These are phyloP conservation scores for Cetoscarus ocellatus DNA, from an alignment of 2,797 vertebrate species.

Conservation along the genomic window DNA sequence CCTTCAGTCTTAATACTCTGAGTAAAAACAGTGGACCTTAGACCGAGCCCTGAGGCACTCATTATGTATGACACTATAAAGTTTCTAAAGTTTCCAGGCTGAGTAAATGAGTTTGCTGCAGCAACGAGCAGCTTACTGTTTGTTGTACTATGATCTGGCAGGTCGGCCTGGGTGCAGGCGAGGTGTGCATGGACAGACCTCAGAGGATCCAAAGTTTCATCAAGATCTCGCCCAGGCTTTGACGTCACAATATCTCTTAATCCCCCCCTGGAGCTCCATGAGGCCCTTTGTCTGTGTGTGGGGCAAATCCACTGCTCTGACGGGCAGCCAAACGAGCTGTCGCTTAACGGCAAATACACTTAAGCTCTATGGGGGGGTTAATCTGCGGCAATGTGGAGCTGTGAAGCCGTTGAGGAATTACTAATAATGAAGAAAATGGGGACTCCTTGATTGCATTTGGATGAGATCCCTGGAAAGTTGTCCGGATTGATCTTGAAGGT, in stretches of 20 bases:
- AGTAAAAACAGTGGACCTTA: no score
- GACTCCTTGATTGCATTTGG: neutral
- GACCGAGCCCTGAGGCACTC: no score
- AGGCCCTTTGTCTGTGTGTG: neutral
- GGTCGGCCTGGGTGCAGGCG: no score
- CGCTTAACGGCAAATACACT: neutral
- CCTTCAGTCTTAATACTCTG: no score
- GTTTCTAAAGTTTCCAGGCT: no score
- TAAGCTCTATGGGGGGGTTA: neutral
- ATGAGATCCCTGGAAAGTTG: neutral
- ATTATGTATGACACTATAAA: no score
- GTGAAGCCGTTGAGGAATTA: neutral
- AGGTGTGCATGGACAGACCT: neutral
- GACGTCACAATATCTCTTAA: slow-evolving; percentile 47
- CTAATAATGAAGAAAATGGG: neutral
- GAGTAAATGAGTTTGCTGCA: neutral
- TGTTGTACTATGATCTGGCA: no score
- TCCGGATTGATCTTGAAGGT: slow-evolving; percentile 39
- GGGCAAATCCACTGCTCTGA: neutral
- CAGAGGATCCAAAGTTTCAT: slow-evolving; percentile 31
- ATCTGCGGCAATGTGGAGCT: accelerated
- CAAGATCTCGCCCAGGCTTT: slow-evolving; percentile 11
- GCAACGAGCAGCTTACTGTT: no score
- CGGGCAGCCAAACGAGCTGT: neutral
- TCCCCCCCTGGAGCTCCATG: slow-evolving; percentile 16